Evolutionary conservation across 2,888 invertebrate genomes (phyloP), one percentile per base, ranked within the genome.

Genomic region (Gymnocheta viridis): DNA sequence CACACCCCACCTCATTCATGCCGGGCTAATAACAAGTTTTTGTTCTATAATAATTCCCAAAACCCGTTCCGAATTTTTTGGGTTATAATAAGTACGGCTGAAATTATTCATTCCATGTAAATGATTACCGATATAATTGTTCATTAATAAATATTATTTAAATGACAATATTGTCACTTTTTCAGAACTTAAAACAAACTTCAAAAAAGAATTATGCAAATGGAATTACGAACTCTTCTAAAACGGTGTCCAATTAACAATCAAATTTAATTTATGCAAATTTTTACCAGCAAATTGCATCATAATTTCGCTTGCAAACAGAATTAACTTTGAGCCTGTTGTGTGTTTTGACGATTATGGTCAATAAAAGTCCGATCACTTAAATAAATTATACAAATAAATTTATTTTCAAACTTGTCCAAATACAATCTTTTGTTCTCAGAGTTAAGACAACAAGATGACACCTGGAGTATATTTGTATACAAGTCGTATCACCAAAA

Each of bases 281-380:
- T 32, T 67, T 56, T 76, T 9, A 4, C 17, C 22, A 44, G 4
- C 32, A 54, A 60, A 78, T 70, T 62, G 10, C 17, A 32, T 17
- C 0, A 66, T 29, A n/a, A 32, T 14, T 67, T 4, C 49, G 7
- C 4, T 14, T 22, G 19, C 49, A 49, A 66, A 12, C n/a, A 19
- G 27, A 29, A 29, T 32, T 14, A 49, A 58, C 41, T 17, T 12
- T 41, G 19, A 64, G 70, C 12, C 56, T 66, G 72, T 72, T 49
- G 35, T 19, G 4, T 38, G n/a, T 32, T 47, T 24, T 29, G n/a
- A 10, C 7, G 29, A 17, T 73, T 58, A 58, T 58, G 27, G 49
- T 1, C 72, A 47, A 73, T 81, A 73, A 81, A 73, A 60, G 67
- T 66, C 72, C 58, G 58, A 67, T 58, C 19, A 67, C 51, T 51